Percentiles rank a stretch among this genome's conserved stretches.
Evolutionary conservation across 2,113 vertebrate genomes (phyloP).

Genomic region (Arvicanthis niloticus): DNA sequence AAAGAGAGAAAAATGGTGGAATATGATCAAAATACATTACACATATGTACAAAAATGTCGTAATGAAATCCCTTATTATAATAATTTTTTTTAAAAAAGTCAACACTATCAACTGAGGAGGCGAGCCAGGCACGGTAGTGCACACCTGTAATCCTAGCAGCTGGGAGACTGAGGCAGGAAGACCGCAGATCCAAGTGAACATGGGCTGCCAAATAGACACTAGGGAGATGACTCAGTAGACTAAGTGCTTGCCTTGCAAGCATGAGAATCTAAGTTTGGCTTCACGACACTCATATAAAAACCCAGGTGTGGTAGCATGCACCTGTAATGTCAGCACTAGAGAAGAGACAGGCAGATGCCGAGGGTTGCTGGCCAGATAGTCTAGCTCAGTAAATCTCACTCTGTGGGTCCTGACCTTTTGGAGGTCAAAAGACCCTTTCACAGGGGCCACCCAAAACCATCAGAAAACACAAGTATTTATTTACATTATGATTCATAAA

Average conservation of each 20-base stretch:
- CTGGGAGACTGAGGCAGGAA: not conserved
- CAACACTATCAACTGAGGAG: not conserved
- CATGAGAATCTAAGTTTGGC: not conserved
- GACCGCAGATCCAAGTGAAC: not conserved
- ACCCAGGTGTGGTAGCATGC: too few species aligned
- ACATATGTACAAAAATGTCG: not conserved
- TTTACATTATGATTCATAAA: not conserved
- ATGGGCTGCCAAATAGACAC: not conserved
- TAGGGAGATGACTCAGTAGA: not conserved
- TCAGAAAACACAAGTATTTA: not conserved
- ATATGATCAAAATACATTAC: not conserved
- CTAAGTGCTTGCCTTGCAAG: not conserved
- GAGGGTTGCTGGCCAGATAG: not conserved
- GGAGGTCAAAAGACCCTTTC: not conserved
- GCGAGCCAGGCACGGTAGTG: not conserved
- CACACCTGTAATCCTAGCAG: not conserved
- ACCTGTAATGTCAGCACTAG: too few species aligned
- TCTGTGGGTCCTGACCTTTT: not conserved
- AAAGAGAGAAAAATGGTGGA: not conserved
- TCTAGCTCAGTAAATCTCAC: not conserved
- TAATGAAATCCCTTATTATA: not conserved
- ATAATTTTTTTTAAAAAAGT: not conserved
- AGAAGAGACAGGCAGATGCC: not conserved
- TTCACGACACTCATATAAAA: too few species aligned
- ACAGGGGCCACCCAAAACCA: not conserved